Evolutionary conservation across 1,140 invertebrate species (phyloP).

Genomic region (Trichonephila clavipes): DNA sequence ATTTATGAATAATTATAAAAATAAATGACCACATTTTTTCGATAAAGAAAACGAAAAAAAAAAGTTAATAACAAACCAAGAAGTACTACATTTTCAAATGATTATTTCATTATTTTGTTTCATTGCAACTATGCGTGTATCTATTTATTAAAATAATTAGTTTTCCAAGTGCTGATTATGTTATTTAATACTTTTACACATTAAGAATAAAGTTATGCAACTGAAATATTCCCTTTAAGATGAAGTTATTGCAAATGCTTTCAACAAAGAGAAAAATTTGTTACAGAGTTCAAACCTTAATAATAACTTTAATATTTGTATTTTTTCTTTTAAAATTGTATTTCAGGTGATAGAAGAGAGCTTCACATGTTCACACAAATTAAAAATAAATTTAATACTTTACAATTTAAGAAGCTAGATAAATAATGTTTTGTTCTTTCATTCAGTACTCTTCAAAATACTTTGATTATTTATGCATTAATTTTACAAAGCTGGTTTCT

Average conservation of each 20-base stretch:
- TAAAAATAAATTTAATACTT: not conserved
- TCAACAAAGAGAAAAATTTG: not conserved
- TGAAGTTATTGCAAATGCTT: not conserved
- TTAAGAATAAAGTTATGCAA: not conserved
- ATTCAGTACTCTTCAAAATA: not conserved
- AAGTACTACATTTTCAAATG: too few relatives aligned
- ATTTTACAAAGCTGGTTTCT: not conserved
- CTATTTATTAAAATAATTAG: not conserved
- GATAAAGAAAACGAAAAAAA: too few relatives aligned
- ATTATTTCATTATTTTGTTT: too few relatives aligned
- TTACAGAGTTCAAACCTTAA: not conserved
- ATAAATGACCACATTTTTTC: too few relatives aligned
- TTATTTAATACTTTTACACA: not conserved
- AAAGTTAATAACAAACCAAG: too few relatives aligned
- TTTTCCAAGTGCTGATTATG: not conserved
- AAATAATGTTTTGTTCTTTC: not conserved
- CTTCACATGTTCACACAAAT: not conserved
- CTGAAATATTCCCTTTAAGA: not conserved
- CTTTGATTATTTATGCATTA: conserved; percentile 27
- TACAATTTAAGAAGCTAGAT: not conserved
- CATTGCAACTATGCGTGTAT: too few relatives aligned
- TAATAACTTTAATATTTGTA: not conserved
- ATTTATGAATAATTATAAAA: too few relatives aligned
- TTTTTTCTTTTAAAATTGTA: too few relatives aligned
- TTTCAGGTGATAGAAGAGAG: too few relatives aligned